Base-by-base conservation (phyloP, 2,797 vertebrate species). In the Cephalopachus bancanus region DNA sequence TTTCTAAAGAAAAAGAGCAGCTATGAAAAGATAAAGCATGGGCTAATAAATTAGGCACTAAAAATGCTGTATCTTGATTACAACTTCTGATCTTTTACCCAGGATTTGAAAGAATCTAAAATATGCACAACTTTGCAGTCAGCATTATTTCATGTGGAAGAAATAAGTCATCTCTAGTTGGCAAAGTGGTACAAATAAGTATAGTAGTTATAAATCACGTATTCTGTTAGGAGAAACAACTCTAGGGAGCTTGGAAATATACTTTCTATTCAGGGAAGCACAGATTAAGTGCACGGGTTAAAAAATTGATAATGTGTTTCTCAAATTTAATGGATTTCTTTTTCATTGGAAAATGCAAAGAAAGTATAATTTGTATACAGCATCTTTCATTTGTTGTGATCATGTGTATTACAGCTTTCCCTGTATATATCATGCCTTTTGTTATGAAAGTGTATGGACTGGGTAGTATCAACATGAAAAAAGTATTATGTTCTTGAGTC, bases 81-180 rank as follows among this genome's bases (percentile, higher is more conserved):
- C 16, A 76, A 30, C 10, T 57, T 87, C 37, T 88, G 65, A 81
- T 91, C 65, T 57, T 92, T 94, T 76, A 28, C 10, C 11, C 28
- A 81, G 75, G 14, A 75, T 92, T 59, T 44, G 30, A 96, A 95
- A 84, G 33, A 93, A 89, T n/a, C 14, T 91, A 83, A 97, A 93
- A 67, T 96, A 84, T 83, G 24, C 37, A 89, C 28, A 92, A 37
- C 5, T 26, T 85, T 93, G 71, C 11, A 85, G 37, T 92, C 78
- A 92, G 51, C 69, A 95, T 71, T 89, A 60, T 89, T 93, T 30
- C 44, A 49, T 89, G 49, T 6, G 53, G 72, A 85, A 86, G 53
- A 95, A 96, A 76, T 91, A 91, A 79, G n/a, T 91, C 78, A 83
- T 78, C n/a, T 65, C 9, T 16, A 26, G 55, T 76, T 91, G 81